Evolutionary conservation across 2,797 vertebrate genomes (phyloP), one percentile per base, ranked within the genome.

Genomic region (Eutrigla gurnardus): DNA sequence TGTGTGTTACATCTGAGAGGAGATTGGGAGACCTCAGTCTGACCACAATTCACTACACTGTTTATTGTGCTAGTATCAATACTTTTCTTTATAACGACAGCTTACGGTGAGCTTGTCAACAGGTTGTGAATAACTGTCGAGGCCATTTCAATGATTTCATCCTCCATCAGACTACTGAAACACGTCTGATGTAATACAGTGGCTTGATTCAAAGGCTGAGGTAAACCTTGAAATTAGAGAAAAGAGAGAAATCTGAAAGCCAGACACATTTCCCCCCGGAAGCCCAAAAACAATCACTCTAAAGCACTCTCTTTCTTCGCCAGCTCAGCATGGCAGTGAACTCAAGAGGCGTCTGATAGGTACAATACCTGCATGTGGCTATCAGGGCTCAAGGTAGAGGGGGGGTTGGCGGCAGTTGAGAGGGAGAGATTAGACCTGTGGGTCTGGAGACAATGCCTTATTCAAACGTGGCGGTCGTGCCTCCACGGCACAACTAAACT

Each of bases 401-500:
- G 78, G 77, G 76, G 78, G 65, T 45, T 79, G 75, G 82, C 66
- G 65, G 77, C 4, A 0, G 81, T 88, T 89, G 89, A 78, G 82
- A 77, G 65, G 72, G 78, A 59, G 73, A 86, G 91, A 91, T 91
- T 88, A 90, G 70, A 91, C 89, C 88, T 85, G 70, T 66, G 65
- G 81, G 84, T 80, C 78, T 83, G 79, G 70, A 91, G 85, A 93
- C 91, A 92, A 93, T 87, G 86, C 87, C 73, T 90, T 81, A 92
- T 93, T 94, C 91, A 92, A 82, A 81, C 35, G 46, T 82, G 83
- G 85, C 83, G 77, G 86, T 73, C 80, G 47, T 76, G 79, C 73
- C 78, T 88, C 81, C 77, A 64, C 77, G 18, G 80, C 82, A 78
- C 64, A n/a, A 84, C 80, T 75, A 80, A 89, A 86, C 63, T 72